A percentile compares a stretch with the other conserved stretches of the same genome.
These are phyloP conservation scores for Drepana falcataria DNA, from an alignment of 2,888 invertebrate genomes.

Conservation along the genomic window DNA sequence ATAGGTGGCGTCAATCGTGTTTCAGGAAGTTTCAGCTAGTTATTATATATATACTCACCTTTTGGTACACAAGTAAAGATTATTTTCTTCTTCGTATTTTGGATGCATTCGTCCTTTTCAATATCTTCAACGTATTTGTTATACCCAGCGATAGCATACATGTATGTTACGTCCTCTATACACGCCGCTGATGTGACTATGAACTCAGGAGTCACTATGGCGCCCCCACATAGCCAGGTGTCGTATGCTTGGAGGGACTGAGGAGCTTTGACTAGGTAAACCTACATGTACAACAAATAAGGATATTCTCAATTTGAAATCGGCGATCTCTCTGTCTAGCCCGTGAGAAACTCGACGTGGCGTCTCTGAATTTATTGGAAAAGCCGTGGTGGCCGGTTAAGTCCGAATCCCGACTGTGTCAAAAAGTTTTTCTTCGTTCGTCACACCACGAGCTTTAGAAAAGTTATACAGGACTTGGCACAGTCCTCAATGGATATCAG, in stretches of 20 bases:
- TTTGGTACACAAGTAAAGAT: conserved; percentile 35
- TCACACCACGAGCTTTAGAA: no score
- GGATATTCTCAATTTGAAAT: no score
- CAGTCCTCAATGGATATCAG: no score
- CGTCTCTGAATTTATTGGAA: no score
- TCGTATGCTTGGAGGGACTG: conserved; percentile 18
- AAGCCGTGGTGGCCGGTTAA: no score
- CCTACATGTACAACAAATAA: conserved; percentile 11
- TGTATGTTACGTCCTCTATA: conserved; percentile 26
- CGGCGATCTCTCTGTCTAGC: no score
- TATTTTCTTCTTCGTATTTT: conserved; percentile 34
- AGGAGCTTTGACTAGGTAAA: conserved; percentile 23
- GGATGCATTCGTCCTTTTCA: conserved; percentile 28
- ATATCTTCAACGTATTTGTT: conserved; percentile 26
- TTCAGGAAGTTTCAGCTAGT: background rate
- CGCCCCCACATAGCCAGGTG: conserved; percentile 37
- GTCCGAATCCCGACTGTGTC: no score
- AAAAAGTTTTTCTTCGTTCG: no score
- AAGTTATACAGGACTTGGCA: no score
- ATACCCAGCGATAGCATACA: conserved; percentile 38
- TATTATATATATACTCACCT: conserved; percentile 18
- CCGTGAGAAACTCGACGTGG: background rate
- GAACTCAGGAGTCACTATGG: conserved; percentile 19
- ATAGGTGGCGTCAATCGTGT: no score
- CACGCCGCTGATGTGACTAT: conserved; percentile 39